These are phyloP conservation scores for Nasonia longicornis DNA, from an alignment of 1,140 invertebrate species.

Conservation along the genomic window DNA sequence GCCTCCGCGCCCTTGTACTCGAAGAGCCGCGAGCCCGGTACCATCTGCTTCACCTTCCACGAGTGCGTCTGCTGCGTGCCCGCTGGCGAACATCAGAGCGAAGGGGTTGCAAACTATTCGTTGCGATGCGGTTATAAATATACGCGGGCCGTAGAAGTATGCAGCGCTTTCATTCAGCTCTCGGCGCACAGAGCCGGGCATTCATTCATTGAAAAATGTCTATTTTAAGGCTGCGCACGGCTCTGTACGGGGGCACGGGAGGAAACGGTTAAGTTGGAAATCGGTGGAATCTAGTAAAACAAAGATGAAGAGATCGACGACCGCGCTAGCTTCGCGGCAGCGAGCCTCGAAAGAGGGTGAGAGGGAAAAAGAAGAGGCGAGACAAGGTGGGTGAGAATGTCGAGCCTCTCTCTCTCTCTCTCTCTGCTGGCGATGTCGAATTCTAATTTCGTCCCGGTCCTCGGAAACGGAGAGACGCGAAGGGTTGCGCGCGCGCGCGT, in stretches of 20 bases:
- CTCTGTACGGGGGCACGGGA: no score
- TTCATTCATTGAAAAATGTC: no score
- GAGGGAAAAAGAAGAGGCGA: constrained; percentile 21
- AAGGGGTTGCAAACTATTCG: no score
- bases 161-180: no score
- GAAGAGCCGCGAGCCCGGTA: constrained; percentile 63
- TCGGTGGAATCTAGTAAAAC: neutral
- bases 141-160: neutral
- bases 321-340: no score
- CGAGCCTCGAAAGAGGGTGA: neutral
- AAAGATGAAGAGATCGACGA: constrained; percentile 8
- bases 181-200: no score
- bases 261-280: no score
- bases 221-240: no score
- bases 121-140: no score
- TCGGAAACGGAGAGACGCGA: constrained; percentile 40
- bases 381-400: constrained; percentile 36
- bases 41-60: constrained; percentile 64
- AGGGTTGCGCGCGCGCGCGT: constrained; percentile 42
- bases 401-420: constrained; percentile 1
- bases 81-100: constrained; percentile 15
- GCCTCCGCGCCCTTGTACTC: constrained; percentile 64
- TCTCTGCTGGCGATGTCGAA: constrained; percentile 29
- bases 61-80: constrained; percentile 53
- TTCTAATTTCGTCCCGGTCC: constrained; percentile 47